Percentiles rank a stretch among this genome's conserved stretches.
phyloP scores from a whole-genome alignment of 2,797 vertebrate genomes.

The Tokudaia tokunoshimensis region DNA sequence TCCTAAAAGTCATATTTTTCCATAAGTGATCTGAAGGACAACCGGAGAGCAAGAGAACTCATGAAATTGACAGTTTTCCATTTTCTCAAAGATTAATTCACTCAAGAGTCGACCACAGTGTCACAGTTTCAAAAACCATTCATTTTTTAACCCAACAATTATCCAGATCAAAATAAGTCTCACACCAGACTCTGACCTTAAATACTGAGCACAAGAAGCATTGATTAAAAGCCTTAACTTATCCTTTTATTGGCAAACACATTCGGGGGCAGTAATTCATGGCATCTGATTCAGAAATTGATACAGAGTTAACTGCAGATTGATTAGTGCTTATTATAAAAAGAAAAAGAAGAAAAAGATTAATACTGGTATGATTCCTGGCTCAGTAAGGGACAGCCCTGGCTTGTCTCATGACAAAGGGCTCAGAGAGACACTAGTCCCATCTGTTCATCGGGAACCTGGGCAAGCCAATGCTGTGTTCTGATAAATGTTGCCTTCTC shows the following conservation, averaged over 20 bases:
- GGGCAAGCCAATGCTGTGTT: constrained; percentile 61
- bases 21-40: constrained; percentile 56
- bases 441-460: constrained; percentile 66
- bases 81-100: constrained; percentile 64
- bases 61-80: constrained; percentile 63
- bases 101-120: not conserved
- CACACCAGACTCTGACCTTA: constrained; percentile 76
- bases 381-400: constrained; percentile 70
- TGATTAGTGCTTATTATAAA: constrained; percentile 75
- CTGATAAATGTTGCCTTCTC: constrained; percentile 10
- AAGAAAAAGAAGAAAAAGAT: constrained; percentile 61
- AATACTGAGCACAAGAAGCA: constrained; percentile 63
- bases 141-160: constrained; percentile 82
- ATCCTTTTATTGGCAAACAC: constrained; percentile 86
- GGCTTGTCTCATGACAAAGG: constrained; percentile 43
- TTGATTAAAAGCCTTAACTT: constrained; percentile 85
- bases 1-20: constrained; percentile 61
- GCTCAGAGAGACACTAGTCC: constrained; percentile 50
- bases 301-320: constrained; percentile 81
- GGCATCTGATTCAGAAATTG: constrained; percentile 82
- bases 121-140: constrained; percentile 63
- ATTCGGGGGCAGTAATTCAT: constrained; percentile 84
- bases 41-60: constrained; percentile 51
- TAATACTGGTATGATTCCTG: constrained; percentile 73
- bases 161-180: constrained; percentile 80